Conservation (phyloP, 2,888 invertebrate species). For the Elegia similella region DNA sequence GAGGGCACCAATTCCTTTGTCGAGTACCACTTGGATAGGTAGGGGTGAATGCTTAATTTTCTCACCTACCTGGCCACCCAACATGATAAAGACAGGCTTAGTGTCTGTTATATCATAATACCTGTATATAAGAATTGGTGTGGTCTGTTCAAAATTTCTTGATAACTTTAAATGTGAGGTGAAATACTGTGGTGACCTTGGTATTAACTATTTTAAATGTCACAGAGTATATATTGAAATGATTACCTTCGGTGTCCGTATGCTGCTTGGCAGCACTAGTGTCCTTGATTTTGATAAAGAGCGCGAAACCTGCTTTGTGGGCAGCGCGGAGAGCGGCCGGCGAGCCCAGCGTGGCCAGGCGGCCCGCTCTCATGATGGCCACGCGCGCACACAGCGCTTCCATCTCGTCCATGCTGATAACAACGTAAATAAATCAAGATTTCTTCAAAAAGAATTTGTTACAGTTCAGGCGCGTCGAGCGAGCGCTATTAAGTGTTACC, state of each 20-base stretch:
- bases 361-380: constrained; percentile 89
- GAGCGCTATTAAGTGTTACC: constrained; percentile 33
- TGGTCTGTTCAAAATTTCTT: too few relatives aligned
- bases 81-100: too few relatives aligned
- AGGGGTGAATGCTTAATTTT: too few relatives aligned
- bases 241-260: constrained; percentile 29
- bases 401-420: constrained; percentile 93
- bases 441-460: neutral
- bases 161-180: too few relatives aligned
- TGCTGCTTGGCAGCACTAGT: neutral
- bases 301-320: constrained; percentile 83
- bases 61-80: too few relatives aligned
- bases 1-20: too few relatives aligned
- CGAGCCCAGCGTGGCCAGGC: constrained; percentile 87
- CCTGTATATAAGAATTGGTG: too few relatives aligned
- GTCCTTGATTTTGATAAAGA: constrained; percentile 48
- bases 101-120: too few relatives aligned
- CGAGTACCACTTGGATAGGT: too few relatives aligned
- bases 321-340: constrained; percentile 87
- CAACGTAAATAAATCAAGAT: neutral
- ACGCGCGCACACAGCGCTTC: constrained; percentile 89
- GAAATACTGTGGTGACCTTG: too few relatives aligned
- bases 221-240: too few relatives aligned
- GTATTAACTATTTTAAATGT: too few relatives aligned
- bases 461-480: neutral